These are phyloP conservation scores for Cataglyphis rosenhaueri DNA, from an alignment of 2,888 invertebrate species.

Conservation along the genomic window DNA sequence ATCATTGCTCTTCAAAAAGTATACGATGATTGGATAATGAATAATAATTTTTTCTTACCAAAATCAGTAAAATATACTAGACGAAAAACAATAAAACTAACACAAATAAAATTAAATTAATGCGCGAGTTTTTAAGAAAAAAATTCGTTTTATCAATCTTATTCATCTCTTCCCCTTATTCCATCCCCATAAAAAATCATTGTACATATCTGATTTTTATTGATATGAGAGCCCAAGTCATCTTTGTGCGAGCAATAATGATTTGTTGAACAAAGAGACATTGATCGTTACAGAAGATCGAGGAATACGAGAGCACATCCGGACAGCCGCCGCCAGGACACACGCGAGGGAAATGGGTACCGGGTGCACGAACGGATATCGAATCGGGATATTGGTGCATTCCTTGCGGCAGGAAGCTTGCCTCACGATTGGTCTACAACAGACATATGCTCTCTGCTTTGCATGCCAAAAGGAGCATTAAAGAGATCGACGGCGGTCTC, in stretches of 20 bases:
- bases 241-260: conserved; percentile 6
- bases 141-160: neutral
- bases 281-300: conserved; percentile 72
- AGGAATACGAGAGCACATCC: conserved; percentile 74
- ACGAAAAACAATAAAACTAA: neutral
- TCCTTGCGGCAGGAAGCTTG: conserved; percentile 92
- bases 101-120: neutral
- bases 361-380: conserved; percentile 87
- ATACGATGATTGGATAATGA: neutral
- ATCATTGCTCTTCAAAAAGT: neutral
- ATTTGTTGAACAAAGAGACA: conserved; percentile 39
- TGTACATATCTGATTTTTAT: neutral
- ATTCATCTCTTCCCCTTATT: neutral
- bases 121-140: neutral
- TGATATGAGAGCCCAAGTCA: neutral
- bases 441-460: conserved; percentile 91
- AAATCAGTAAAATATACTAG: neutral
- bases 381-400: conserved; percentile 92
- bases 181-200: neutral
- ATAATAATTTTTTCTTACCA: neutral
- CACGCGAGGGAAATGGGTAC: conserved; percentile 94
- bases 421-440: conserved; percentile 91
- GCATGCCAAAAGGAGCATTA: conserved; percentile 86
- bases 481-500: conserved; percentile 88
- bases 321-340: conserved; percentile 89